phyloP scores from a whole-genome alignment of 2,888 invertebrate genomes.

The Terebella lapidaria region DNA sequence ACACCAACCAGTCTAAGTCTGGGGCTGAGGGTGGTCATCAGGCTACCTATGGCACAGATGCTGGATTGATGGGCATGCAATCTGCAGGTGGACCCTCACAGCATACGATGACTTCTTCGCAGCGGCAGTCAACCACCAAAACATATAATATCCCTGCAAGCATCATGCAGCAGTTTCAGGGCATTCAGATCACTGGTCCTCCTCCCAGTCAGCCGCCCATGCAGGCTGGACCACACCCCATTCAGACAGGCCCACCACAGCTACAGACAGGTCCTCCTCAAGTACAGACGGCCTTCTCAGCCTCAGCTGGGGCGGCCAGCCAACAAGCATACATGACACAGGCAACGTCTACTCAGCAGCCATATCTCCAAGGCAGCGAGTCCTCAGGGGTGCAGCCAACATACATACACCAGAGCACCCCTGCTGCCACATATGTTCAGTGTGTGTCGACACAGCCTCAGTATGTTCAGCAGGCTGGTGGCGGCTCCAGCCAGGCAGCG shows the following conservation, averaged over 20 bases:
- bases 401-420: too few species aligned
- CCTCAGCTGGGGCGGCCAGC: too few species aligned
- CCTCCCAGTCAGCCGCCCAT: not conserved
- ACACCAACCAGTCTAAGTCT: too few species aligned
- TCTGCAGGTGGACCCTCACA: not conserved
- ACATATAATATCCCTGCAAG: not conserved
- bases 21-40: too few species aligned
- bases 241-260: not conserved
- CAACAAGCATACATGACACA: not conserved
- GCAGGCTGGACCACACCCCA: not conserved
- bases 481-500: too few species aligned
- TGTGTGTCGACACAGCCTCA: too few species aligned
- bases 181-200: not conserved
- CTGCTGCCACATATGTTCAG: too few species aligned
- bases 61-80: not conserved
- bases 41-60: not conserved
- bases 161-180: slow-evolving; percentile 1
- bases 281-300: too few species aligned
- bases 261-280: too few species aligned
- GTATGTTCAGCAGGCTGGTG: too few species aligned
- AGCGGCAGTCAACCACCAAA: not conserved
- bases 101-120: not conserved
- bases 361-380: too few species aligned
- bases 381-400: too few species aligned
- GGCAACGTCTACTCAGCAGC: not conserved